A percentile compares a stretch with the other conserved stretches of the same genome.
These are phyloP conservation scores for Phenacoccus solenopsis DNA, from an alignment of 1,140 invertebrate genomes.

Conservation along the genomic window DNA sequence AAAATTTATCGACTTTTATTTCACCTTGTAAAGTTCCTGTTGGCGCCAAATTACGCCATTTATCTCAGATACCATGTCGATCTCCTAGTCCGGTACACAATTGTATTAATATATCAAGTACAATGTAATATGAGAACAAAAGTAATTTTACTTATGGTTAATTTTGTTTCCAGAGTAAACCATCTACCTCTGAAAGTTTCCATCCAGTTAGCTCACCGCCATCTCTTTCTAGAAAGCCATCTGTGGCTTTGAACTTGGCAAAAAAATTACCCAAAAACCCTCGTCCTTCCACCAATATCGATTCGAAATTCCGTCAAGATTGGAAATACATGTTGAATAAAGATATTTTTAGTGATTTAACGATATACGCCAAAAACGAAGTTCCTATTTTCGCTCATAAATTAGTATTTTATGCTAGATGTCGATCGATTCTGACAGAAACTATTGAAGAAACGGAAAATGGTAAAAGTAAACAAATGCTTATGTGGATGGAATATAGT, in stretches of 20 bases:
- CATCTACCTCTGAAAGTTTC: not conserved
- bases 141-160: not conserved
- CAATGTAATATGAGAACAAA: not conserved
- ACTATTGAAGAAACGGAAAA: constrained; percentile 18
- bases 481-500: constrained; percentile 23
- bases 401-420: constrained; percentile 23
- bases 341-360: constrained; percentile 24
- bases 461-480: constrained; percentile 21
- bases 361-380: constrained; percentile 23
- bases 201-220: not conserved
- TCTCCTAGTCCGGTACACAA: not conserved
- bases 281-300: not conserved
- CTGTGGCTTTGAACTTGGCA: not conserved
- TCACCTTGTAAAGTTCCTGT: constrained; percentile 10
- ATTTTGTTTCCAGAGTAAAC: not conserved
- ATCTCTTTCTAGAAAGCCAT: not conserved
- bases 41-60: constrained; percentile 7
- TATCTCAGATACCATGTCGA: constrained; percentile 17
- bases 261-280: not conserved
- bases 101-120: not conserved
- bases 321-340: constrained; percentile 24
- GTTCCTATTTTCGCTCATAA: constrained; percentile 23
- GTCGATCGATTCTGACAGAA: constrained; percentile 23
- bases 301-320: not conserved
- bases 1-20: constrained; percentile 20